Percentiles rank a stretch among this genome's conserved stretches.
Evolutionary conservation across 2,888 invertebrate genomes (phyloP).

Genomic region (Cinara cedri): DNA sequence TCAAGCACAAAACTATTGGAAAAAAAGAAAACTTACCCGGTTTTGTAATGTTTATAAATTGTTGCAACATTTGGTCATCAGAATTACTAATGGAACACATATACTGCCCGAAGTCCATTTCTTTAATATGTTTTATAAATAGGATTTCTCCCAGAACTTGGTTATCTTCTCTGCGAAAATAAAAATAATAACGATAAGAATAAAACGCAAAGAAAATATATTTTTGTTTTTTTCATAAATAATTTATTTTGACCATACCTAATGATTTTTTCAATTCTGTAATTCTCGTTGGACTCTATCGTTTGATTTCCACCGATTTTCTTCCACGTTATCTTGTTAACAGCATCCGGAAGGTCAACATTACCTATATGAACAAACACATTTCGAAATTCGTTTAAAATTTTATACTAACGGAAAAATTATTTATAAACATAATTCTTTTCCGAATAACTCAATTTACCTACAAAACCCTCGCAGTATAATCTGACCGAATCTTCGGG

Average conservation of each 20-base stretch:
- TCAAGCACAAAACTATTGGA: not conserved
- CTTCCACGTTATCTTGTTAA: constrained; percentile 75
- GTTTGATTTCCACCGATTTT: constrained; percentile 69
- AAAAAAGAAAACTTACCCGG: constrained; percentile 23
- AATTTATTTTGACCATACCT: constrained; percentile 62
- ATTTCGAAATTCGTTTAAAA: too few species aligned
- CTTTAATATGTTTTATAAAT: constrained; percentile 68
- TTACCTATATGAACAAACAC: constrained; percentile 66
- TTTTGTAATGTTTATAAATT: constrained; percentile 39
- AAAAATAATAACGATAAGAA: constrained; percentile 1
- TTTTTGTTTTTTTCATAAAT: too few species aligned
- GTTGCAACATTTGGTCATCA: constrained; percentile 62
- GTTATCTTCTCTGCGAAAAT: constrained; percentile 68
- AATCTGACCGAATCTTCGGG: constrained; percentile 71
- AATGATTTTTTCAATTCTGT: constrained; percentile 64
- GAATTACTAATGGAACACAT: constrained; percentile 73
- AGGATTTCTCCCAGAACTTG: constrained; percentile 77
- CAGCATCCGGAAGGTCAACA: constrained; percentile 75
- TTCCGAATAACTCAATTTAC: constrained; percentile 64
- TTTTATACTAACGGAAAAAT: too few species aligned
- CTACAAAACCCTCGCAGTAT: constrained; percentile 80
- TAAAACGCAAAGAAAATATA: not conserved
- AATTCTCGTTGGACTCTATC: constrained; percentile 62
- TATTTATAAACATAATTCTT: not conserved
- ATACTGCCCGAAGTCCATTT: constrained; percentile 75